Evolutionary conservation across 2,797 vertebrate species (phyloP).

Genomic region (Valencia hispanica): DNA sequence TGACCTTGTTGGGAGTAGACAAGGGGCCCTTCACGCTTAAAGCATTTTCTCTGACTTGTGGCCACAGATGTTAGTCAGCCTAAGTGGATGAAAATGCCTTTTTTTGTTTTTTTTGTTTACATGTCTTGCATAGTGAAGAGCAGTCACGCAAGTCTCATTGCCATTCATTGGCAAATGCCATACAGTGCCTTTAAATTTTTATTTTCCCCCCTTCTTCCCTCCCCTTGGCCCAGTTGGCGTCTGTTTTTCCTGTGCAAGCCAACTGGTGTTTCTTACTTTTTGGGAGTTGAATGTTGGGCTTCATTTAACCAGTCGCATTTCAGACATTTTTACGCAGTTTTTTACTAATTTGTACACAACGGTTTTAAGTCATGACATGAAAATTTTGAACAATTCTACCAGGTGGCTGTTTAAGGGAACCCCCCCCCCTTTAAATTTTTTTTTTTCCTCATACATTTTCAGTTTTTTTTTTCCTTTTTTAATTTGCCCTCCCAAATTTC

Average conservation of each 20-base stretch:
- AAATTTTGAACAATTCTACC: constrained; percentile 90
- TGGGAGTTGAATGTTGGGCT: constrained; percentile 94
- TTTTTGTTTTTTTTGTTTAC: constrained; percentile 58
- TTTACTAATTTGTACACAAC: constrained; percentile 99
- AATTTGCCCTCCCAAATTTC: constrained; percentile 80
- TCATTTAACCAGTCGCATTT: constrained; percentile 99
- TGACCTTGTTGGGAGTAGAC: constrained; percentile 81
- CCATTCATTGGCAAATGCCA: constrained; percentile 93
- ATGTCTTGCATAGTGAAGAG: constrained; percentile 94
- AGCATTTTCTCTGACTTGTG: constrained; percentile 91
- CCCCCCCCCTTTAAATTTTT: constrained; percentile 64
- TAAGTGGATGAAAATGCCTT: constrained; percentile 82
- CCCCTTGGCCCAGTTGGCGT: constrained; percentile 85
- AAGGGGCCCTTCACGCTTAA: constrained; percentile 75
- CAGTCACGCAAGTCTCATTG: constrained; percentile 90
- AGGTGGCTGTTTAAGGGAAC: constrained; percentile 92
- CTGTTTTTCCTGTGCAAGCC: constrained; percentile 87
- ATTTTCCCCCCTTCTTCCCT: constrained; percentile 74
- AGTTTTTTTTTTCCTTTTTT: constrained; percentile 72
- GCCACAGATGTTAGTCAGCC: constrained; percentile 85
- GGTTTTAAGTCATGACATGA: constrained; percentile 98
- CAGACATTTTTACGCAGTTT: constrained; percentile 99
- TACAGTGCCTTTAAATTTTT: constrained; percentile 99
- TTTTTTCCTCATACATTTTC: constrained; percentile 78
- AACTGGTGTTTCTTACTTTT: constrained; percentile 97